These are phyloP conservation scores for Cryptophagus acutangulus DNA, from an alignment of 2,888 invertebrate species.

Conservation along the genomic window DNA sequence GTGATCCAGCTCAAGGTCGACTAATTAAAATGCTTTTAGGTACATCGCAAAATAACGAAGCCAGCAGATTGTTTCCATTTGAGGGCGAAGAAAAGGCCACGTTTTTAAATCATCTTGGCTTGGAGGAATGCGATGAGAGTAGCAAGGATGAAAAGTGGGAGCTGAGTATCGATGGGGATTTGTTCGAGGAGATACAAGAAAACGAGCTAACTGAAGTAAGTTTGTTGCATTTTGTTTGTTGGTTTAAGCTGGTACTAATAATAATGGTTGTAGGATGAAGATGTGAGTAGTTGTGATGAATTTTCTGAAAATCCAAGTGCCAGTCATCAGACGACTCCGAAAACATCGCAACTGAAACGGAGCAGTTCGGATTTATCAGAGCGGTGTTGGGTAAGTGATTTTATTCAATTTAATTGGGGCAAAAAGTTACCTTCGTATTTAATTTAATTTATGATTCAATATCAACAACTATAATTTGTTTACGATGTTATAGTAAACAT, in stretches of 20 bases:
- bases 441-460: no score
- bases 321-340: conserved; percentile 30
- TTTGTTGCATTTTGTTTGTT: conserved; percentile 8
- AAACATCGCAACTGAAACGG: conserved; percentile 31
- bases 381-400: conserved; percentile 35
- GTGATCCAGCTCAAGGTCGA: no score
- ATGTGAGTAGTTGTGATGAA: conserved; percentile 25
- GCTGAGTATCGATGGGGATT: conserved; percentile 32
- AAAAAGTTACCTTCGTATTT: no score
- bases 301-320: conserved; percentile 21
- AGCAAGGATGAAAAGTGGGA: conserved; percentile 41
- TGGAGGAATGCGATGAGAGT: conserved; percentile 42
- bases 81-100: conserved; percentile 33
- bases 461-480: no score
- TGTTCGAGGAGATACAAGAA: conserved; percentile 21
- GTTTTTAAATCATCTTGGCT: conserved; percentile 42
- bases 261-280: conserved; percentile 28
- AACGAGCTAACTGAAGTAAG: conserved; percentile 16
- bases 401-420: no score
- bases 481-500: no score
- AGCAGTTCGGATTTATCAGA: conserved; percentile 29
- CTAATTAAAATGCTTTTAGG: no score
- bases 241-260: conserved; percentile 2
- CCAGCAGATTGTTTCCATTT: conserved; percentile 24
- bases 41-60: conserved; percentile 38